Evolutionary conservation across 2,888 invertebrate species (phyloP).

Genomic region (Philereme transversata): DNA sequence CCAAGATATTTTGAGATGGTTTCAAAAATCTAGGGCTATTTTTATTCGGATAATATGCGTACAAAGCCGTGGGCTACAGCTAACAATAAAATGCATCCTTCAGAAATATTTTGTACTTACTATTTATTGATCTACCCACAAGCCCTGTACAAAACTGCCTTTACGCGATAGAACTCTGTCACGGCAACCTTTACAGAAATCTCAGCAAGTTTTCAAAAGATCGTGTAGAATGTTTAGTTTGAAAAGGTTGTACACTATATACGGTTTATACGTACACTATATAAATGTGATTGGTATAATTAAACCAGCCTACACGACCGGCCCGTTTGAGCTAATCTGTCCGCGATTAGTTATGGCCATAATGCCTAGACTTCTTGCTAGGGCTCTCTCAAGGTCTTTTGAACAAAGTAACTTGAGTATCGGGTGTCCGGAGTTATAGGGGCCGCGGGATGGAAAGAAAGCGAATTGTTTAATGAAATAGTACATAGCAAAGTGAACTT

Average conservation of each 20-base stretch:
- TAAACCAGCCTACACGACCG: constrained; percentile 36
- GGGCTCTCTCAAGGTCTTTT: constrained; percentile 16
- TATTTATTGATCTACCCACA: background rate
- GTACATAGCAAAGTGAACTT: too few relatives aligned
- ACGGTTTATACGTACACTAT: background rate
- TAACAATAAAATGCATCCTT: constrained; percentile 31
- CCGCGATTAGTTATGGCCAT: constrained; percentile 40
- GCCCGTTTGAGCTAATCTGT: constrained; percentile 40
- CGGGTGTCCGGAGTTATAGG: background rate
- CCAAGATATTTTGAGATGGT: too few relatives aligned
- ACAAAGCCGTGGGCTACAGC: too few relatives aligned
- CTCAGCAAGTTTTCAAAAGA: background rate
- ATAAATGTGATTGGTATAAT: constrained; percentile 6
- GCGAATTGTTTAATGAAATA: too few relatives aligned
- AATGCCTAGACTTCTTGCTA: constrained; percentile 31
- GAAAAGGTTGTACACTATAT: constrained; percentile 10
- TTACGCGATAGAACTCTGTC: background rate
- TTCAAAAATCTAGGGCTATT: too few relatives aligned
- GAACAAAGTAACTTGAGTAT: background rate
- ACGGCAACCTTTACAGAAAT: background rate
- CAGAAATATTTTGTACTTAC: background rate
- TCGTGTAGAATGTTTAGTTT: background rate
- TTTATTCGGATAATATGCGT: too few relatives aligned
- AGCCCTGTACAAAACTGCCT: background rate
- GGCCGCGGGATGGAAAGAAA: too few relatives aligned